A percentile compares a stretch with the other conserved stretches of the same genome.
phyloP scores from a whole-genome alignment of 2,888 invertebrate genomes.

The Tryphoninae sp. region DNA sequence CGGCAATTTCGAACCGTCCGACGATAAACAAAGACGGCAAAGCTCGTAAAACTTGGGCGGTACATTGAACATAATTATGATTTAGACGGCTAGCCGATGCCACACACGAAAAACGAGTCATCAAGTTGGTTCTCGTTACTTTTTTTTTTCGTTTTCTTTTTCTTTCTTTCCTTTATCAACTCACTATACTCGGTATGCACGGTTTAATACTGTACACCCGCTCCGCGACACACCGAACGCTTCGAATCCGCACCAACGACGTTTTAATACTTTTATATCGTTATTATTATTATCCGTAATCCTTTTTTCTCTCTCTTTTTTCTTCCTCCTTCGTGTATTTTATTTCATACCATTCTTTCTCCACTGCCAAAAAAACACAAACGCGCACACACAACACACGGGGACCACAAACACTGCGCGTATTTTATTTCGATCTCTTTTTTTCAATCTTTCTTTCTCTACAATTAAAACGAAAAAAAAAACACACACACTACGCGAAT shows the following conservation, averaged over 20 bases:
- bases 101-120: constrained; percentile 76
- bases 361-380: constrained; percentile 72
- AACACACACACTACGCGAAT: constrained; percentile 73
- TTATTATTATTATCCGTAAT: constrained; percentile 51
- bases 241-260: constrained; percentile 50
- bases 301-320: constrained; percentile 38
- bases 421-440: constrained; percentile 21
- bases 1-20: constrained; percentile 88
- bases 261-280: constrained; percentile 49
- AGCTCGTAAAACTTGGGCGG: constrained; percentile 96
- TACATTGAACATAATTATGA: constrained; percentile 94
- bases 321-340: constrained; percentile 53
- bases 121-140: constrained; percentile 68
- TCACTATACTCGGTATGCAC: constrained; percentile 1
- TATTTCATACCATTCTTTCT: constrained; percentile 72
- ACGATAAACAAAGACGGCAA: constrained; percentile 96
- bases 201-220: neutral
- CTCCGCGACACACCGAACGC: constrained; percentile 7
- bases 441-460: constrained; percentile 20
- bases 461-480: constrained; percentile 58
- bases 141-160: constrained; percentile 11
- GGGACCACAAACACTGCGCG: constrained; percentile 42
- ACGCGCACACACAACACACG: constrained; percentile 22
- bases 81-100: constrained; percentile 70
- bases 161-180: constrained; percentile 16